Base-by-base conservation (phyloP, 2,888 invertebrate genomes). In the Diplolepis rosae region DNA sequence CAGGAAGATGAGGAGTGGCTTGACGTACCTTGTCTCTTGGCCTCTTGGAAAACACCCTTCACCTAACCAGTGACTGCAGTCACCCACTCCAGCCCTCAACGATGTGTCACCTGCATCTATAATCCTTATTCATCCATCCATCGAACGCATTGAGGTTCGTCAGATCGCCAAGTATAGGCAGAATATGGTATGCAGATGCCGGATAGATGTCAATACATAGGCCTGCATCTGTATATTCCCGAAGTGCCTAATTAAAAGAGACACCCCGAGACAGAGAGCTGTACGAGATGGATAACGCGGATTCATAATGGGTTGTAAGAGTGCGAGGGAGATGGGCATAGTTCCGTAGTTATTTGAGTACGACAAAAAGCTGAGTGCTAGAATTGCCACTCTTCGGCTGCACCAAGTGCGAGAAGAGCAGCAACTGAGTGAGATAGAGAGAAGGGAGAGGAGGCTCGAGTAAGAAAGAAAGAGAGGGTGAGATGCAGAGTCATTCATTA, bases 231-330 rank as follows among this genome's bases (percentile, higher is more conserved):
- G 32, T 52, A 75, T 80, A 79, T 80, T 76, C 78, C 83, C 87
- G 84, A 89, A 90, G 90, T 90, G 90, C 90, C 90, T 90, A 90
- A 90, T 90, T 90, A 90, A 88, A 88, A 85, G 87, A 87, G 89
- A 89, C 89, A 87, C 86, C 84, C 84, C 85, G 86, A 84, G 87
- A 88, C 84, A 84, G 85, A 71, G 71, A 73, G 72, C 66, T 56
- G 79, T 75, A 77, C 75, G 78, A 78, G 72, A 77, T 69, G 76
- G 75, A 72, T 76, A 70, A 77, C 74, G 74, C 75, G 78, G 75
- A 70, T 74, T 81, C 78, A 85, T 85, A 83, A 85, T 84, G 78
- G 81, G 80, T 80, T 79, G 82, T 82, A 83, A 82, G 85, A 83
- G 85, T 78, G 82, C 79, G 80, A 86, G 83, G 78, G 85, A 84